Base-by-base conservation (phyloP, 2,888 invertebrate species). In the Stenotaenia linearis region DNA sequence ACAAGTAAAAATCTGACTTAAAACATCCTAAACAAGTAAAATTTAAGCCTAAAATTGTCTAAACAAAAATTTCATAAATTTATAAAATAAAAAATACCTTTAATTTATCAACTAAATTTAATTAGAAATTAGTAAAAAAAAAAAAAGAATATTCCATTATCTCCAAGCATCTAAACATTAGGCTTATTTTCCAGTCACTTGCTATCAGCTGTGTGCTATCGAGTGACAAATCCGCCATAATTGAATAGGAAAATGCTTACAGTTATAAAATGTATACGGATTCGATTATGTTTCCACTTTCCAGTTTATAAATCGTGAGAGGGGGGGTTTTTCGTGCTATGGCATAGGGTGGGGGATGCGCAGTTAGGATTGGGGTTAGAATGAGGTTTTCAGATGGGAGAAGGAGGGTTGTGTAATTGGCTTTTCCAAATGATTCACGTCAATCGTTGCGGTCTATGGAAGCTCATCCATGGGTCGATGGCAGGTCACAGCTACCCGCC, bases 221-320 rank as follows among this genome's bases (percentile, higher is more conserved):
- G 4, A 45, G 18, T 45, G n/a, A 45, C n/a, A 45, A 56, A 1
- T 56, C 23, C 6, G n/a, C 15, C 21, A 56, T 56, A 23, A 56
- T 21, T 18, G 56, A 56, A 56, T 56, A 56, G 56, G 23, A 56
- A 56, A 12, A 7, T 56, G 9, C 9, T 7, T n/a, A 23, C n/a
- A n/a, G n/a, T n/a, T n/a, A n/a, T n/a, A n/a, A 50, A n/a, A 56
- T 56, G 18, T 21, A 23, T 56, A 18, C 18, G 18, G 7, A 23
- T 56, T 56, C 56, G 56, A 56, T 56, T 56, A 56, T 56, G 56
- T n/a, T n/a, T n/a, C n/a, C n/a, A n/a, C n/a, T 56, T 56, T 56
- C 56, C 18, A 56, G 56, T 56, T 56, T 56, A 56, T 56, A 37
- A 37, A 37, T 37, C 15, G 37, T 37, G 15, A 37, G 15, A 37